Evolutionary conservation across 2,113 vertebrate species (phyloP), one percentile per base, ranked within the genome.

Genomic region (Cynopterus brachyotis): DNA sequence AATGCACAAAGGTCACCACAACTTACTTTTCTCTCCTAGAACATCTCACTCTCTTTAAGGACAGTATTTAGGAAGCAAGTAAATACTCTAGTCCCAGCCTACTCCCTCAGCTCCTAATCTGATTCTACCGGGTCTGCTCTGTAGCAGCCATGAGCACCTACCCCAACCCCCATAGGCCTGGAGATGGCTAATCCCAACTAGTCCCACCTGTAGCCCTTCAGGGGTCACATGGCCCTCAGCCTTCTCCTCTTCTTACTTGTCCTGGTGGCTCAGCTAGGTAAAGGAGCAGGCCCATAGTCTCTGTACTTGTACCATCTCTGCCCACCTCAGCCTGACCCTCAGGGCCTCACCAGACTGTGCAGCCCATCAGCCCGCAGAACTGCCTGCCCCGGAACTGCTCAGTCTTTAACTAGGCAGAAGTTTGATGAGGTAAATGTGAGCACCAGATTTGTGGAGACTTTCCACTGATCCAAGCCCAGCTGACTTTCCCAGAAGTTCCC

Each of bases 391-490:
- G 96, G 96, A 96, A 35, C 88, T 93, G 82, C 73, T 91, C 95
- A 96, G 95, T 94, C 72, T 84, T 98, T 98, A 97, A 98, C 98
- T 97, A 98, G 96, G 96, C 96, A 96, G 98, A 96, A 95, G 97
- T 98, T 98, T 98, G 98, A 98, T 93, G 97, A 98, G 97, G 97
- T 97, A 95, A 93, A 89, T 55, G 72, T 97, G 95, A 97, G 94
- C 20, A 47, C 93, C 91, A 96, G 98, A 97, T 98, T 98, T 98
- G 97, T 96, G 97, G 94, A 97, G 35, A 55, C 96, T 91, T 95
- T 95, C 85, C 76, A 94, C 85, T 67, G 84, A 95, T 94, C 84
- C 90, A 83, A 19, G 55, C n/a, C 40, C 32, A 72, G 66, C 86
- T 80, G 53, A 28, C 40, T 83, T 35, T 57, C 32, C 73, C 22